Conservation (phyloP, 2,113 vertebrate species). For the Myotis yumanensis region DNA sequence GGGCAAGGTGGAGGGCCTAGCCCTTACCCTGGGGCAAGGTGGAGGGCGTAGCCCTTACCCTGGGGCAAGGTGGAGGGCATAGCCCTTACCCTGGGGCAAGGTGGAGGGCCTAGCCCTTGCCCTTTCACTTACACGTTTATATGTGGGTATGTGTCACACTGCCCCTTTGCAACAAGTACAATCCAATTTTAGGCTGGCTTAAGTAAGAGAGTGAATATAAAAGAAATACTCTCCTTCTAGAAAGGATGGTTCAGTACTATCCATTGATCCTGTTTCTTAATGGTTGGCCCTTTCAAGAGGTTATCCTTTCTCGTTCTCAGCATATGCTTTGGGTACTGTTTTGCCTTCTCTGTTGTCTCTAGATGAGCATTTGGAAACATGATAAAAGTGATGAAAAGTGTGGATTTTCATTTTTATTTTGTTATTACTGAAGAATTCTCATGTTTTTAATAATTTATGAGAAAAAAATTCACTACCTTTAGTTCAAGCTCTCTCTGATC, state of each 20-base stretch:
- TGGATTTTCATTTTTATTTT: neutral
- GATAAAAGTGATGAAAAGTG: neutral
- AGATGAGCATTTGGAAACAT: neutral
- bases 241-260: neutral
- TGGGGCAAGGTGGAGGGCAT: too few relatives aligned
- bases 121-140: neutral
- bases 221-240: neutral
- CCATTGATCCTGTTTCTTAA: neutral
- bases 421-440: constrained; percentile 7
- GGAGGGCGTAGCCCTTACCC: too few relatives aligned
- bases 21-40: too few relatives aligned
- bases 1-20: too few relatives aligned
- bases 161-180: neutral
- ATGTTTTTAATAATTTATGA: constrained; percentile 22
- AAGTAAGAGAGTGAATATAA: neutral
- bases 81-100: too few relatives aligned
- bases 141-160: neutral
- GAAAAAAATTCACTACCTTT: neutral
- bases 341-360: neutral
- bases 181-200: neutral
- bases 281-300: neutral
- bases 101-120: too few relatives aligned
- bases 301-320: neutral
- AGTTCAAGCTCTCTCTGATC: neutral
- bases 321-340: neutral